Percentiles rank a stretch among this genome's conserved stretches.
Conservation (phyloP, 2,113 vertebrate genomes). For the Megaleporinus macrocephalus region DNA sequence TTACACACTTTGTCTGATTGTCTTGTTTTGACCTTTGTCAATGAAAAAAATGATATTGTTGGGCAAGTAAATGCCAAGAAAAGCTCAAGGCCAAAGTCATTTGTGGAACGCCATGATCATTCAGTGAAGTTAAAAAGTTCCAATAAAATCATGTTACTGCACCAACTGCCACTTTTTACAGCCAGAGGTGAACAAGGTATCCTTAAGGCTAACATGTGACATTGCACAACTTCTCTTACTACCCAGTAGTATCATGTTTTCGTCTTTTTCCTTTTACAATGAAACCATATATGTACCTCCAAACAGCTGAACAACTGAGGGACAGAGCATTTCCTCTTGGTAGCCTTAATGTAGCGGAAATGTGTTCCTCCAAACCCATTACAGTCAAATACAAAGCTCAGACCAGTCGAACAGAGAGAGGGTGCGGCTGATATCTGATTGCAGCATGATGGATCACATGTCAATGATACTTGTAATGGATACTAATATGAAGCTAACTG, state of each 20-base stretch:
- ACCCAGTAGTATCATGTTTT: neutral
- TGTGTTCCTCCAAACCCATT: neutral
- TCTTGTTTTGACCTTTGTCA: neutral
- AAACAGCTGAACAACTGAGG: neutral
- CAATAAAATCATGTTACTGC: neutral
- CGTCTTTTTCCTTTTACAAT: neutral
- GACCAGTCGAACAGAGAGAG: neutral
- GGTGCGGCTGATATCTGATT: neutral
- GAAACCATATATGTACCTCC: neutral
- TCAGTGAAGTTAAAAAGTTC: neutral
- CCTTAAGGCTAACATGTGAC: too few species aligned
- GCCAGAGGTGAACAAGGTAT: neutral
- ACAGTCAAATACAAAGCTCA: neutral
- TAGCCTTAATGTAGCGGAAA: neutral
- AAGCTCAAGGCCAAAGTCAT: neutral
- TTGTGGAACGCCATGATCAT: neutral
- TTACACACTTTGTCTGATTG: too few species aligned
- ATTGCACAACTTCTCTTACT: neutral
- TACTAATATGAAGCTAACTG: neutral
- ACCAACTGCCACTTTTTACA: neutral
- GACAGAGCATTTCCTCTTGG: neutral
- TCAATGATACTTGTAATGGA: neutral
- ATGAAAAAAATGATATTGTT: neutral
- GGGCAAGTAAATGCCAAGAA: neutral
- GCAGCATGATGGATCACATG: neutral